phyloP scores from a whole-genome alignment of 2,888 invertebrate genomes.

The Mesorhabditis spiculigera region DNA sequence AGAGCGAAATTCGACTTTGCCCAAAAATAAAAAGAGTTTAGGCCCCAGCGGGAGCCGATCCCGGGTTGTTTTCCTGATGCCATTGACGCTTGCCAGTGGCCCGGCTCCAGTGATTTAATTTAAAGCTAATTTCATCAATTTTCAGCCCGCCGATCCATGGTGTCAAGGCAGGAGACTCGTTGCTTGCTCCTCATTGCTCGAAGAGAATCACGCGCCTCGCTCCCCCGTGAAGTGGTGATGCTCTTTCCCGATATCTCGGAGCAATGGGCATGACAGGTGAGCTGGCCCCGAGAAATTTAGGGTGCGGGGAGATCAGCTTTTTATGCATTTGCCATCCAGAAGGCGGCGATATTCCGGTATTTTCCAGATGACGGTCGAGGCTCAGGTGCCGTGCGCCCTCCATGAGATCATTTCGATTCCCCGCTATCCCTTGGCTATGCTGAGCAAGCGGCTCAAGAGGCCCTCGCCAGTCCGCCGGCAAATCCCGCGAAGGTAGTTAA shows the following conservation, averaged over 20 bases:
- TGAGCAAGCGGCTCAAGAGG: slow-evolving; percentile 72
- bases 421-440: slow-evolving; percentile 87
- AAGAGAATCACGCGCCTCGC: slow-evolving; percentile 45
- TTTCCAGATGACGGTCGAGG: slow-evolving; percentile 5
- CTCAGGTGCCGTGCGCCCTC: slow-evolving; percentile 1
- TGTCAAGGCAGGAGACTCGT: slow-evolving; percentile 25
- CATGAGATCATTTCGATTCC: slow-evolving; percentile 74
- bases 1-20: no score
- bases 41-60: no score
- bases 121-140: not conserved
- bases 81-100: no score
- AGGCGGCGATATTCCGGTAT: slow-evolving; percentile 12
- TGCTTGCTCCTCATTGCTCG: slow-evolving; percentile 43
- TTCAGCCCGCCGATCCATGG: not conserved
- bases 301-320: not conserved
- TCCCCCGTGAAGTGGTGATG: slow-evolving; percentile 46
- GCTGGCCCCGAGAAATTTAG: no score
- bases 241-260: slow-evolving; percentile 10
- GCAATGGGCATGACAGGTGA: not conserved
- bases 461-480: no score
- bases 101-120: no score
- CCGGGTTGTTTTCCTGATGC: no score
- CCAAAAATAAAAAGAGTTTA: no score
- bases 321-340: slow-evolving; percentile 12
- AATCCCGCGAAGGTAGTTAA: no score